A percentile compares a stretch with the other conserved stretches of the same genome.
Conservation (phyloP, 2,888 invertebrate genomes). For the Prenolepis imparis region DNA sequence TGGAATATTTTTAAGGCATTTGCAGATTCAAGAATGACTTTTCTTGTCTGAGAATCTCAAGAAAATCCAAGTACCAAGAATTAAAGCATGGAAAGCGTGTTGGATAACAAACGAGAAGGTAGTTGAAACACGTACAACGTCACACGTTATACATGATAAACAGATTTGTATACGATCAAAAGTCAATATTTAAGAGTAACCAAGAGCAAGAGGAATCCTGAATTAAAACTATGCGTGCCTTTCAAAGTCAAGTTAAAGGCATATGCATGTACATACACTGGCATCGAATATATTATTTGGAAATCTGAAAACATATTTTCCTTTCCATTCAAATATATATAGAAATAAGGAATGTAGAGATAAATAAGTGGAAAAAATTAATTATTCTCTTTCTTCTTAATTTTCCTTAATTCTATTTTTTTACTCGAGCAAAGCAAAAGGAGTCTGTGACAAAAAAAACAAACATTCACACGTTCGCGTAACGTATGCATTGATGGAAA, state of each 20-base stretch:
- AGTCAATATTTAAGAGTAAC: constrained; percentile 18
- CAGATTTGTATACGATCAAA: neutral
- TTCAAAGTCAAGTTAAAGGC: neutral
- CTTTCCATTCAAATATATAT: neutral
- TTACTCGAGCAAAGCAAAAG: neutral
- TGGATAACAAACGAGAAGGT: neutral
- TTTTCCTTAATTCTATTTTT: neutral
- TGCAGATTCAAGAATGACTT: neutral
- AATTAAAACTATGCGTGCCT: neutral
- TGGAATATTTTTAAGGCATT: neutral
- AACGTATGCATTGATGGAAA: neutral
- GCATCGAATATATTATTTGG: neutral
- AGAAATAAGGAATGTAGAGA: neutral
- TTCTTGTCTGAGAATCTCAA: neutral
- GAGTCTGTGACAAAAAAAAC: neutral
- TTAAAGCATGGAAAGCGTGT: neutral
- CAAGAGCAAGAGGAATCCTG: neutral
- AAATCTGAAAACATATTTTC: neutral
- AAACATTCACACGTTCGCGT: neutral
- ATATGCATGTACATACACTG: neutral
- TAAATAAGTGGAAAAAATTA: neutral
- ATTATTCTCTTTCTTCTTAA: neutral
- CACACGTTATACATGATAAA: neutral
- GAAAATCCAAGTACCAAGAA: neutral
- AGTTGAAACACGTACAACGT: neutral